A percentile compares a stretch with the other conserved stretches of the same genome.
phyloP scores from a whole-genome alignment of 2,113 vertebrate species.

The Egretta garzetta region DNA sequence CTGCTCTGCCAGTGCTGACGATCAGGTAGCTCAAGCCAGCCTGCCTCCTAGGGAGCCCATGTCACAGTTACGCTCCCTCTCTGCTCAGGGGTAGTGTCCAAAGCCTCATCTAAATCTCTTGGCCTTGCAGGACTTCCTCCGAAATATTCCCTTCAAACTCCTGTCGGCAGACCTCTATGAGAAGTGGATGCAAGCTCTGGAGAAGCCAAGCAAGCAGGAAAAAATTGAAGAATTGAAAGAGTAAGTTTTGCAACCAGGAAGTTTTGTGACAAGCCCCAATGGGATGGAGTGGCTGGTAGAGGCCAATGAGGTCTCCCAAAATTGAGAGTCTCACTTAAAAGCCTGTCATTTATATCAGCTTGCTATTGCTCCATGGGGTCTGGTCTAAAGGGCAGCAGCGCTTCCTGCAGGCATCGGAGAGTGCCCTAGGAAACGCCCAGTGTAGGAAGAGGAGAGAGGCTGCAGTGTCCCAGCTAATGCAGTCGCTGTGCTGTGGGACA shows the following conservation, averaged over 20 bases:
- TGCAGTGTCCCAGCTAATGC: background rate
- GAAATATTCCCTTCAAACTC: conserved; percentile 89
- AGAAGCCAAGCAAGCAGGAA: conserved; percentile 72
- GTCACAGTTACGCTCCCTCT: background rate
- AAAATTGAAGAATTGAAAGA: conserved; percentile 78
- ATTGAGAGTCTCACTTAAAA: background rate
- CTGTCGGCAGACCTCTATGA: conserved; percentile 83
- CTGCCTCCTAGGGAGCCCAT: background rate
- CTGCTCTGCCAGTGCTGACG: background rate
- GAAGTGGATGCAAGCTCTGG: conserved; percentile 86
- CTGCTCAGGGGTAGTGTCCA: background rate
- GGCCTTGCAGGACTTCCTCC: conserved; percentile 86
- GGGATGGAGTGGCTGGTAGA: background rate
- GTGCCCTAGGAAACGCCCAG: background rate
- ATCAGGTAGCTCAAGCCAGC: background rate
- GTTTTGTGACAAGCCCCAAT: background rate
- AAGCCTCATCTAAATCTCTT: background rate
- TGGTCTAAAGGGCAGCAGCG: background rate
- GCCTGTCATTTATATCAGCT: background rate
- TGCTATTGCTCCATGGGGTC: background rate
- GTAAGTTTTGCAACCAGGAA: conserved; percentile 78
- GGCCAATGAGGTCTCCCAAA: accelerated
- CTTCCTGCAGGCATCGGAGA: background rate
- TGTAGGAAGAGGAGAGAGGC: background rate
- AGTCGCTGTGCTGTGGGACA: background rate